These are phyloP conservation scores for Cyprinus carpio DNA, from an alignment of 2,113 vertebrate genomes.

Conservation along the genomic window DNA sequence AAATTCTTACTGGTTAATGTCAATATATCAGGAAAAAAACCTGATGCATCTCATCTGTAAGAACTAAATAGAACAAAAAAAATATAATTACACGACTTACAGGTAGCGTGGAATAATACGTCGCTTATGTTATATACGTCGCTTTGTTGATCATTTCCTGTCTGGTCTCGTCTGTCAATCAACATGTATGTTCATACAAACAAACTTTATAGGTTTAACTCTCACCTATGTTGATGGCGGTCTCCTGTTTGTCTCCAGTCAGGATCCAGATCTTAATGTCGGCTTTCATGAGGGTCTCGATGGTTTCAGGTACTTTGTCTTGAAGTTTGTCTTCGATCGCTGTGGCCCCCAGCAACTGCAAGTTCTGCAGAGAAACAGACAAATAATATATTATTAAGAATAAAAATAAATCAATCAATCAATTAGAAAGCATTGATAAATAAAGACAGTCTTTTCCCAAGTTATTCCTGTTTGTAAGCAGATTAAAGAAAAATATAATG, in stretches of 20 bases:
- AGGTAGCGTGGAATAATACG: neutral
- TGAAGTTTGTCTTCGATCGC: conserved; percentile 97
- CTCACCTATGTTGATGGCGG: conserved; percentile 96
- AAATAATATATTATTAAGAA: neutral
- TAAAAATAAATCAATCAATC: neutral
- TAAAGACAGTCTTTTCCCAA: neutral
- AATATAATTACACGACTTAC: no score
- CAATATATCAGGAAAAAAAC: neutral
- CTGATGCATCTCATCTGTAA: neutral
- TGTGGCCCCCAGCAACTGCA: conserved; percentile 95
- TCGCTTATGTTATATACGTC: neutral
- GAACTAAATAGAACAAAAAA: neutral
- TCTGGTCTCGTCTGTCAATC: neutral
- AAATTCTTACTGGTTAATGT: conserved; percentile 5
- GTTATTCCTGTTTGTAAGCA: neutral
- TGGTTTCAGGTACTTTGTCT: conserved; percentile 96
- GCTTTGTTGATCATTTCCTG: no score
- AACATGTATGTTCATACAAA: neutral
- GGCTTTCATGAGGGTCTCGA: conserved; percentile 96
- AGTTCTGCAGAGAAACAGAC: conserved; percentile 77
- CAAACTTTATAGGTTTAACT: neutral
- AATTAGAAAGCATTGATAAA: neutral
- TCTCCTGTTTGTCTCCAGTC: conserved; percentile 98
- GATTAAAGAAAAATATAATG: neutral
- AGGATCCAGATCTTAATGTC: conserved; percentile 99